Conservation (phyloP, 2,113 vertebrate genomes). For the Aegithalos caudatus region DNA sequence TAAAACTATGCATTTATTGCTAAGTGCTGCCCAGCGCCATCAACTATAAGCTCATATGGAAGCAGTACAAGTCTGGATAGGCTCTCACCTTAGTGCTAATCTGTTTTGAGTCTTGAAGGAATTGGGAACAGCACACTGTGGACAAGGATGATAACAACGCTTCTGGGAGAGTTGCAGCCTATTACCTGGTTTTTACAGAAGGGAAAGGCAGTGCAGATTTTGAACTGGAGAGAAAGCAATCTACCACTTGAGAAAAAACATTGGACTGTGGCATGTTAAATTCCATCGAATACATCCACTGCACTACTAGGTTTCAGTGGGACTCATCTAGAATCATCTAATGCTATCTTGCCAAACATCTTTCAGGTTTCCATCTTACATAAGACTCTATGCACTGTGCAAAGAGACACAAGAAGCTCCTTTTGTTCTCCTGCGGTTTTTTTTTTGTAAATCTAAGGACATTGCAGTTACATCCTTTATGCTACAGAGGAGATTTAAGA, state of each 20-base stretch:
- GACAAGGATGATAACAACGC: conserved; percentile 45
- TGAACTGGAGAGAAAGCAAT: conserved; percentile 42
- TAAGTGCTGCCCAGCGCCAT: conserved; percentile 16
- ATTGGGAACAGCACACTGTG: conserved; percentile 53
- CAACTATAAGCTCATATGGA: conserved; percentile 36
- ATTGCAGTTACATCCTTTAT: not conserved
- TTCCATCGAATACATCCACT: not conserved
- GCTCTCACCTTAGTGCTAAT: conserved; percentile 56
- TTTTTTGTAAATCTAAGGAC: not conserved
- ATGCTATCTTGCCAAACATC: not conserved
- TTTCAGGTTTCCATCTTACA: not conserved
- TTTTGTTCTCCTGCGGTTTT: not conserved
- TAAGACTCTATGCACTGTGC: not conserved
- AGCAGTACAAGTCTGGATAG: conserved; percentile 16
- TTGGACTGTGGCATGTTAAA: not conserved
- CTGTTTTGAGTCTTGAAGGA: conserved; percentile 48
- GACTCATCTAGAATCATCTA: not conserved
- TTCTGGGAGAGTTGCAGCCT: conserved; percentile 47
- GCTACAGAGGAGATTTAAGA: not conserved
- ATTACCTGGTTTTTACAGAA: conserved; percentile 62
- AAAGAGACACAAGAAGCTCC: not conserved
- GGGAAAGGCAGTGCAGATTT: conserved; percentile 58
- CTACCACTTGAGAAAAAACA: conserved; percentile 33
- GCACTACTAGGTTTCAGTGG: not conserved
- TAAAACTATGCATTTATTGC: not conserved